Evolutionary conservation across 1,140 invertebrate species (phyloP).

Genomic region (Orius laevigatus): DNA sequence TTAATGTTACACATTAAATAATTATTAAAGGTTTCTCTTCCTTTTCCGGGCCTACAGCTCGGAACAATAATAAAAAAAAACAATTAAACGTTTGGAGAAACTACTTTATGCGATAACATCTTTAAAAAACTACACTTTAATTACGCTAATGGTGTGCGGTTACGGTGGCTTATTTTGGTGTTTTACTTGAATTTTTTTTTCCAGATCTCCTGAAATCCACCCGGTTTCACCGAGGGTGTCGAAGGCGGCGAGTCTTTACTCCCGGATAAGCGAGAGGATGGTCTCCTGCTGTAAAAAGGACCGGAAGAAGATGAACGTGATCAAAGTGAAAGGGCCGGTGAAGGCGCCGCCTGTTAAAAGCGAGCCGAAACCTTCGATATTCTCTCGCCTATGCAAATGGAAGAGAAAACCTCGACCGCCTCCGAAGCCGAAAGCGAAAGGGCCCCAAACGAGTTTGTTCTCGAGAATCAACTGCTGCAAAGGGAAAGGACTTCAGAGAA

Average conservation of each 20-base stretch:
- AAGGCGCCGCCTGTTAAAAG: no score
- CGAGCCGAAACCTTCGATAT: no score
- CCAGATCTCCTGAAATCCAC: constrained; percentile 8
- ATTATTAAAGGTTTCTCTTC: neutral
- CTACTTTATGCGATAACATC: neutral
- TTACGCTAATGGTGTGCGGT: neutral
- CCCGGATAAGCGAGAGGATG: neutral
- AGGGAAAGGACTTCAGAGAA: neutral
- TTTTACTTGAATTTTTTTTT: neutral
- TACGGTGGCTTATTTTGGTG: neutral
- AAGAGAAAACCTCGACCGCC: neutral
- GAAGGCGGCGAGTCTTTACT: neutral
- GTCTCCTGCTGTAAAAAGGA: neutral
- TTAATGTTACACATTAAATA: no score
- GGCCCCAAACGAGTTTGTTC: neutral
- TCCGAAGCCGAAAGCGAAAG: neutral
- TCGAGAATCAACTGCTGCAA: constrained; percentile 16
- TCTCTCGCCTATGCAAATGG: constrained; percentile 3
- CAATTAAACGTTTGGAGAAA: neutral
- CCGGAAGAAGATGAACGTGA: neutral
- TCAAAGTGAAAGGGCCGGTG: constrained; percentile 5
- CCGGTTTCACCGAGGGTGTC: constrained; percentile 3
- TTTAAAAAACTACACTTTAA: neutral
- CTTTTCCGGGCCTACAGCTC: neutral
- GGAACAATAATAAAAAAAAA: neutral